Evolutionary conservation across 2,888 invertebrate species (phyloP).

Genomic region (Ctenicera cuprea): DNA sequence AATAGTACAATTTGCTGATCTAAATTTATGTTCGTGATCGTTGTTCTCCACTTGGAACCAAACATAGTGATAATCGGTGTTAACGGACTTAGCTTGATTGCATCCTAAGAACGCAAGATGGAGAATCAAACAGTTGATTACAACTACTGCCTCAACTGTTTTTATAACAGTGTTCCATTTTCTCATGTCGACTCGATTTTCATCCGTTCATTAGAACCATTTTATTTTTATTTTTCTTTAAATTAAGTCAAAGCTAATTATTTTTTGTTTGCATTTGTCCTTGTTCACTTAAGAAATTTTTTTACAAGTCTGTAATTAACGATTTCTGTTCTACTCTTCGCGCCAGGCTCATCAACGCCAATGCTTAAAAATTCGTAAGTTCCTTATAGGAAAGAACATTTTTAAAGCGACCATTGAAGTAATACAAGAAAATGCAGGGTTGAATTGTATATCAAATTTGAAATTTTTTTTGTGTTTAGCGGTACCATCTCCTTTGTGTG

Average conservation of each 20-base stretch:
- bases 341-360: too few species aligned
- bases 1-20: slow-evolving; percentile 48
- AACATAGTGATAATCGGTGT: slow-evolving; percentile 45
- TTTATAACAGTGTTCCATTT: slow-evolving; percentile 65
- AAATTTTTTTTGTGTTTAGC: too few species aligned
- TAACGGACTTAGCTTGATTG: slow-evolving; percentile 42
- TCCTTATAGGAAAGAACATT: too few species aligned
- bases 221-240: slow-evolving; percentile 9
- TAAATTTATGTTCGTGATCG: slow-evolving; percentile 46
- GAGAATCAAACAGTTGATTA: slow-evolving; percentile 54
- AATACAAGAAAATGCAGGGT: too few species aligned
- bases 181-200: slow-evolving; percentile 39
- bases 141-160: slow-evolving; percentile 59
- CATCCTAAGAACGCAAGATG: slow-evolving; percentile 42
- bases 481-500: too few species aligned
- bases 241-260: too few species aligned
- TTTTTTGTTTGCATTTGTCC: not conserved
- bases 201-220: slow-evolving; percentile 34
- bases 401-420: too few species aligned
- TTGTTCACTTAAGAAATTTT: not conserved
- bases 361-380: too few species aligned
- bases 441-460: too few species aligned
- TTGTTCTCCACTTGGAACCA: slow-evolving; percentile 50
- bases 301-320: not conserved
- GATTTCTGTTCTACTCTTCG: not conserved